Percentiles rank a stretch among this genome's conserved stretches.
Evolutionary conservation across 2,888 invertebrate species (phyloP).

Genomic region (Drosophila barbarae): DNA sequence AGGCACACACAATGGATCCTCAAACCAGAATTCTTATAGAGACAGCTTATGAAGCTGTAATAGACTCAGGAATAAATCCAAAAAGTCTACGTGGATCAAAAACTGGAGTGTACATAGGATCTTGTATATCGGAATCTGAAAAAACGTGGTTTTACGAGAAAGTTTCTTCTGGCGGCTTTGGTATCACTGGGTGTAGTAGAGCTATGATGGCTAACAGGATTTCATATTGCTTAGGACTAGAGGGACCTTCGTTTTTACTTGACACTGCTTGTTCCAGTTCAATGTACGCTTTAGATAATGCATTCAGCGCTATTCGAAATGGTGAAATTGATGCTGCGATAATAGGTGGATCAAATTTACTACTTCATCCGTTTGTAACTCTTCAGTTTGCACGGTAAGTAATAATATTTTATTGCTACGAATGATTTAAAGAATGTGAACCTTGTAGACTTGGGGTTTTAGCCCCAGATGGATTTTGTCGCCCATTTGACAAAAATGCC

Average conservation of each 20-base stretch:
- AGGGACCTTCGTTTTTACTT: conserved; percentile 92
- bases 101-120: conserved; percentile 88
- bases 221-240: conserved; percentile 92
- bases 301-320: conserved; percentile 86
- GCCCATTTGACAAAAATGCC: conserved; percentile 92
- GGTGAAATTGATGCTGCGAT: conserved; percentile 94
- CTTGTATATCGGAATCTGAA: conserved; percentile 86
- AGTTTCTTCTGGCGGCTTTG: conserved; percentile 81
- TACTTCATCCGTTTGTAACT: conserved; percentile 92
- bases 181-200: conserved; percentile 87
- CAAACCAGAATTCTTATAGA: conserved; percentile 89
- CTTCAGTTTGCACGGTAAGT: conserved; percentile 89
- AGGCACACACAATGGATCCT: conserved; percentile 88
- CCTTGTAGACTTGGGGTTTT: conserved; percentile 85
- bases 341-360: conserved; percentile 92
- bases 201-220: conserved; percentile 96
- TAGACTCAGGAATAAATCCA: conserved; percentile 88
- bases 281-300: conserved; percentile 91
- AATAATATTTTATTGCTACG: neutral
- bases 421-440: neutral
- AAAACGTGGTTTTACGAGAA: conserved; percentile 86
- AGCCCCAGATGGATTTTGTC: conserved; percentile 91
- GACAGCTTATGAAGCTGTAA: conserved; percentile 87
- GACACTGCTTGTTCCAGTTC: conserved; percentile 98
- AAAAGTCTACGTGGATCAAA: conserved; percentile 83